phyloP scores from a whole-genome alignment of 2,797 vertebrate species.

The Ibycter americanus region DNA sequence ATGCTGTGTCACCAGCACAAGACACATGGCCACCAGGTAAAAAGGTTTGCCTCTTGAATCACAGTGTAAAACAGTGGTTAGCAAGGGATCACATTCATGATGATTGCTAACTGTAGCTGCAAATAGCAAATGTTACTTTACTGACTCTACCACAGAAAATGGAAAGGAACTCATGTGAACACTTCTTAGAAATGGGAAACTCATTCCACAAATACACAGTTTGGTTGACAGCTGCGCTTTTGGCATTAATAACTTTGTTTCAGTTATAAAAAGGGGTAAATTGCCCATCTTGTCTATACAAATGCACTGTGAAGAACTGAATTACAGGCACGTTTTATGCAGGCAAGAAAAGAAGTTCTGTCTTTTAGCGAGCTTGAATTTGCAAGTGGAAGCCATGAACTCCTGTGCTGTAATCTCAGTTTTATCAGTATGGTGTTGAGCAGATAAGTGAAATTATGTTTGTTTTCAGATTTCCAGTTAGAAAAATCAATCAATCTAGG shows the following conservation, averaged over 20 bases:
- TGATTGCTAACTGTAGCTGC: not conserved
- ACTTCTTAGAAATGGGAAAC: not conserved
- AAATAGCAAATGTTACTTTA: not conserved
- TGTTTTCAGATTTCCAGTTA: not conserved
- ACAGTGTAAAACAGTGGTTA: not conserved
- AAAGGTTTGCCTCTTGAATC: not conserved
- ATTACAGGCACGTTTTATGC: not conserved
- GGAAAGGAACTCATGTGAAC: not conserved
- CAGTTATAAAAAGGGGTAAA: not conserved
- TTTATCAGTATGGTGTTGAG: not conserved
- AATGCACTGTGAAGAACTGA: not conserved
- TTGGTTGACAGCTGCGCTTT: not conserved
- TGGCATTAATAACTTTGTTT: not conserved
- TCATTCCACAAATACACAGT: not conserved
- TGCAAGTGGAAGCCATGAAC: fast-evolving
- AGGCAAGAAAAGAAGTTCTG: not conserved
- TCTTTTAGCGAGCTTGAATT: not conserved
- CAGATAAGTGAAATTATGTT: not conserved
- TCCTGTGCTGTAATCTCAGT: not conserved
- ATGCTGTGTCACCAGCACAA: not conserved
- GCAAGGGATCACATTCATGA: not conserved
- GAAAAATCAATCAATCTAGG: not conserved
- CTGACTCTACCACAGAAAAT: not conserved
- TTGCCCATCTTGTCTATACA: fast-evolving
- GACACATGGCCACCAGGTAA: not conserved